These are phyloP conservation scores for Dryoscopus gambensis DNA, from an alignment of 2,113 vertebrate species.

Conservation along the genomic window DNA sequence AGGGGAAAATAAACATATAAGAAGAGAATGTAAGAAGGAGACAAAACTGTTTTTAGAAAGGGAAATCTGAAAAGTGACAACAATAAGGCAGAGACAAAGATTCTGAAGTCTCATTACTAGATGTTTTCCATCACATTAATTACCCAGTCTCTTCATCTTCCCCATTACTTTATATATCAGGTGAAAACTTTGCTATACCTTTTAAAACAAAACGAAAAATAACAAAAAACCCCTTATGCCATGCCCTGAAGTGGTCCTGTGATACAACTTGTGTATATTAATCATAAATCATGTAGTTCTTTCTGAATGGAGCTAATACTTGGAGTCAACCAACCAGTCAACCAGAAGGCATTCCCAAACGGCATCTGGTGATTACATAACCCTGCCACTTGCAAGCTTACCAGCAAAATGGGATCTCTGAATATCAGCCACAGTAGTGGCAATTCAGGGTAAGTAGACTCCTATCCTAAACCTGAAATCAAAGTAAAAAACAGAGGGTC, in stretches of 20 bases:
- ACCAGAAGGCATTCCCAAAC: neutral
- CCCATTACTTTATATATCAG: neutral
- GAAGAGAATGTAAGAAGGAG: neutral
- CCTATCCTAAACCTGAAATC: neutral
- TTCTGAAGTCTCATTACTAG: neutral
- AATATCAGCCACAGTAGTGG: neutral
- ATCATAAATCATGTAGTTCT: neutral
- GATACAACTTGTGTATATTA: neutral
- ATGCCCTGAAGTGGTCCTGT: neutral
- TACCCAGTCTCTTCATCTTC: neutral
- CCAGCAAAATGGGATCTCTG: neutral
- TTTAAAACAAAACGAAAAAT: neutral
- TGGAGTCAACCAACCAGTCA: neutral
- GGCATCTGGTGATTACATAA: neutral
- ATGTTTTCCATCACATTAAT: neutral
- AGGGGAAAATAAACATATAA: neutral
- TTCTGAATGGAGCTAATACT: neutral
- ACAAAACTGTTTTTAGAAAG: neutral
- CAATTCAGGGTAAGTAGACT: neutral
- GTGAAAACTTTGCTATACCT: neutral
- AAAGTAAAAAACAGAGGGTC: neutral
- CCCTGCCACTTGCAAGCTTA: neutral
- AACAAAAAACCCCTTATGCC: neutral
- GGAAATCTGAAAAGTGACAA: neutral
- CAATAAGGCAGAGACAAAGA: neutral